Evolutionary conservation across 2,888 invertebrate genomes (phyloP), one percentile per base, ranked within the genome.

Genomic region (Sycophila texana): DNA sequence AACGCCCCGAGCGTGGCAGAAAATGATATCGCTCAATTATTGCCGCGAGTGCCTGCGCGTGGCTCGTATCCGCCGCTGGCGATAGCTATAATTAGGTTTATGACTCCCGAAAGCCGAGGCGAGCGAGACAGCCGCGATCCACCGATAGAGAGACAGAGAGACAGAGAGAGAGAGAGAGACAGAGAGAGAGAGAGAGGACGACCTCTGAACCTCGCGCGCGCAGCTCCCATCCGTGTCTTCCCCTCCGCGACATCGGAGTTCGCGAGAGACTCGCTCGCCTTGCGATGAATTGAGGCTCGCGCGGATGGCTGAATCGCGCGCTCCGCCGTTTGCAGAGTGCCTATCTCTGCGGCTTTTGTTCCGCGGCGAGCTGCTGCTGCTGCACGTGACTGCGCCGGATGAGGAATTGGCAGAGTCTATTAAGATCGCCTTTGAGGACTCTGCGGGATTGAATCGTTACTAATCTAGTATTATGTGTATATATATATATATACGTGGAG

Each of bases 1-100:
- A 39, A 58, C 4, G 77, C 53, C 68, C 22, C 51, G 53, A 73
- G 76, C 68, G 68, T 67, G 63, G 60, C 71, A 61, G 81, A 77
- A 81, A 81, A 74, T 71, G 81, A 77, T 81, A 81, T 81, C 74
- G 81, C 77, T 81, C 81, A 81, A 81, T 81, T 77, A 81, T 77
- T 80, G 76, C 75, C 79, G 71, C n/a, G 18, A 18, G 18, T 53
- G 53, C 72, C 30, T 18, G 55, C 39, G 73, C 73, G 61, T 61
- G n/a, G 70, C 70, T 18, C 14, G 49, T 30, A 47, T 39, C 47
- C 66, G 75, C 75, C 72, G 57, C 72, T 20, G 65, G 75, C 75
- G 77, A 80, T 77, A 80, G 53, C 73, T 74, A 77, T 80, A 80
- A 80, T 80, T 76, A 80, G 80, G 73, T 77, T 80, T 80, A 80